Evolutionary conservation across 2,888 invertebrate species (phyloP).

Genomic region (Pseudeuparius sepicola): DNA sequence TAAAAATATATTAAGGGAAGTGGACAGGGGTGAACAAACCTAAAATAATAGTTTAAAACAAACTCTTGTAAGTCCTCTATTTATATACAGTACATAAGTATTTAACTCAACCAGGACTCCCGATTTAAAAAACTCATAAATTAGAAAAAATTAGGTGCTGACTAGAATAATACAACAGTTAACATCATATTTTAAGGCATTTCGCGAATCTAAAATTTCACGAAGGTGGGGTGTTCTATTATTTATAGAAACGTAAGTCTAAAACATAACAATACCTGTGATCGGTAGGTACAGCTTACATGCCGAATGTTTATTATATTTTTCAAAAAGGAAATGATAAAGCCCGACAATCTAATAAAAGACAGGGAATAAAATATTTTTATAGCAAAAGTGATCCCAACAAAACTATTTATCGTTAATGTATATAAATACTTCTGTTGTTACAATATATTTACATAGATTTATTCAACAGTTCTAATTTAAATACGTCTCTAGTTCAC

Average conservation of each 20-base stretch:
- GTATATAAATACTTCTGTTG: constrained; percentile 34
- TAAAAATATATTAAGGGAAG: too few species aligned
- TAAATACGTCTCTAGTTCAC: constrained; percentile 30
- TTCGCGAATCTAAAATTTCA: constrained; percentile 35
- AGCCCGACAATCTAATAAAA: constrained; percentile 28
- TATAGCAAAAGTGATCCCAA: constrained; percentile 37
- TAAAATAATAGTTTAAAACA: too few species aligned
- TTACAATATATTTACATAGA: constrained; percentile 34
- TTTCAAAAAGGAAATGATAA: too few species aligned
- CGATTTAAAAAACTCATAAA: too few species aligned
- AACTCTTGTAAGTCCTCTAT: too few species aligned
- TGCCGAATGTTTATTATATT: too few species aligned
- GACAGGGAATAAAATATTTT: constrained; percentile 26
- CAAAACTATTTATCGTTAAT: constrained; percentile 34
- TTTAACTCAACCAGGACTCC: too few species aligned
- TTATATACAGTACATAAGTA: too few species aligned
- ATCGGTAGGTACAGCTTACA: too few species aligned
- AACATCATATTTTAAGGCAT: constrained; percentile 34
- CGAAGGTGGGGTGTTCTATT: constrained; percentile 28
- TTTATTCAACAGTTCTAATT: constrained; percentile 33
- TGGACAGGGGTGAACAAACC: too few species aligned
- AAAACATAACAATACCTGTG: too few species aligned
- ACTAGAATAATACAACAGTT: constrained; percentile 35
- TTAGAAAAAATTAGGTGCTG: too few species aligned
- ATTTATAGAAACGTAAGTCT: constrained; percentile 18